Base-by-base conservation (phyloP, 2,797 vertebrate species). In the Pteropus rufus region DNA sequence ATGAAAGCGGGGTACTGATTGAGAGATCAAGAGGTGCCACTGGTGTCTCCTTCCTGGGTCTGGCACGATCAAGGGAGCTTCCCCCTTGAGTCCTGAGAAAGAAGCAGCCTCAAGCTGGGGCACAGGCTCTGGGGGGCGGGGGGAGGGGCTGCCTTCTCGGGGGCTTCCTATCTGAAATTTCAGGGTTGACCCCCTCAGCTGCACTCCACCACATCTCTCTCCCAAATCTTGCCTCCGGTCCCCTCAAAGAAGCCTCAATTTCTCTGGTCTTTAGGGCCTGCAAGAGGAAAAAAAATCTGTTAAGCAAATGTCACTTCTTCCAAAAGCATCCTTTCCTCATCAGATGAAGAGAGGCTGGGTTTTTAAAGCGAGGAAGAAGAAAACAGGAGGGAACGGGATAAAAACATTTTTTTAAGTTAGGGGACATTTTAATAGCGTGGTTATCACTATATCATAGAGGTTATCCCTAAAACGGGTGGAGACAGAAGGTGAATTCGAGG, bases 371-470 rank as follows among this genome's bases (percentile, higher is more conserved):
- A 90, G 83, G 86, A 83, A 52, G 69, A 56, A 65, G 41, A 67
- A 84, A 84, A 69, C 26, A 49, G 39, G 52, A 39, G 26, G 23
- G 49, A 11, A 34, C 65, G 14, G n/a, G 24, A 41, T 80, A 65
- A 39, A 36, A 52, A 31, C 26, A 58, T 10, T 26, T 56, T 56
- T 44, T 23, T 3, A n/a, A 31, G 29, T 62, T 23, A 7, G 2
- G 16, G 14, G 54, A 60, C 90, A 96, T 95, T 98, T 97, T 97
- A 96, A 97, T 92, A 94, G 86, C 10, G 36, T 97, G 93, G 96
- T 97, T 96, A 96, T 97, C 95, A 83, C 89, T 95, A 82, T 97
- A 96, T 97, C 97, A 92, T 95, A 96, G 98, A 97, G 93, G 89
- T 92, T 98, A 88, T 97, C 97, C 85, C 95, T 69, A 19, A 94